Conservation (phyloP, 2,888 invertebrate species). For the Calameuta pallipes region DNA sequence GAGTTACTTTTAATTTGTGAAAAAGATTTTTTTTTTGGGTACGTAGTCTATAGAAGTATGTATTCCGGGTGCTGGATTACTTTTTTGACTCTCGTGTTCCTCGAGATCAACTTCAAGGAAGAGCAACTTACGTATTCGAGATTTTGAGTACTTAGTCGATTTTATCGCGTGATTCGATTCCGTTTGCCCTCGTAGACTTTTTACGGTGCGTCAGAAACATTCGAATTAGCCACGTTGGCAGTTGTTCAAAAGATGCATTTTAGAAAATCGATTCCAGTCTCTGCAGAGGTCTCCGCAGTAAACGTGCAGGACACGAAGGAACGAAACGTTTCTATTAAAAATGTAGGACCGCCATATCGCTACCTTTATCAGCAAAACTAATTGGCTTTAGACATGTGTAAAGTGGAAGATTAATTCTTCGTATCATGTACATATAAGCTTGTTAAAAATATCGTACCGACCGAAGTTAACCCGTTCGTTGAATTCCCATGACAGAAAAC, state of each 20-base stretch:
- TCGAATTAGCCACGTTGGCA: slow-evolving; percentile 32
- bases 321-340: neutral
- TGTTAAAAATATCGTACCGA: neutral
- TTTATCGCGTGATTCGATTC: neutral
- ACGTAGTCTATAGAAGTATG: neutral
- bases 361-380: neutral
- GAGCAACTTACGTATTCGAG: no score
- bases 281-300: slow-evolving; percentile 16
- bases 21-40: neutral
- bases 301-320: neutral
- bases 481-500: neutral
- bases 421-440: neutral
- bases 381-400: neutral
- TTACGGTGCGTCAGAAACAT: neutral
- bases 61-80: neutral
- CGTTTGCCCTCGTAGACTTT: neutral
- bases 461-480: neutral
- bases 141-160: no score
- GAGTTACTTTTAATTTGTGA: neutral
- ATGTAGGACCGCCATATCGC: neutral
- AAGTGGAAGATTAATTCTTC: neutral
- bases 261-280: slow-evolving; percentile 41
- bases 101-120: no score
- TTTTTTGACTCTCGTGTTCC: no score
- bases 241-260: slow-evolving; percentile 44